phyloP scores from a whole-genome alignment of 2,797 vertebrate genomes.

The Macrochelys suwanniensis region DNA sequence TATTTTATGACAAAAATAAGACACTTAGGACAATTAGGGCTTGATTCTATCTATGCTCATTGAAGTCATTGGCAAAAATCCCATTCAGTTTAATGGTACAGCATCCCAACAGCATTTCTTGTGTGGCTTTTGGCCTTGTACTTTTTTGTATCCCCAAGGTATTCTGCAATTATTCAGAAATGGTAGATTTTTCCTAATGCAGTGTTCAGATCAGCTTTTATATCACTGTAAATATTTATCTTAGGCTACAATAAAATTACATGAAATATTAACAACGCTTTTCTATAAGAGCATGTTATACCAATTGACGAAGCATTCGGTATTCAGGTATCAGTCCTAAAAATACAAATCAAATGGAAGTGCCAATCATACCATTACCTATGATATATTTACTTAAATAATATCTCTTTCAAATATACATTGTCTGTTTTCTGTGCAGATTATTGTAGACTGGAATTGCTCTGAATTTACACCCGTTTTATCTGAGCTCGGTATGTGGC shows the following conservation, averaged over 20 bases:
- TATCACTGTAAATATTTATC: not conserved
- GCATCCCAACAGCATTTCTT: not conserved
- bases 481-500: slow-evolving; percentile 6
- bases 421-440: not conserved
- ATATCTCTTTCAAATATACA: not conserved
- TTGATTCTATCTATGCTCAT: not conserved
- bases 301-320: not conserved
- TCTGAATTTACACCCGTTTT: slow-evolving; percentile 30
- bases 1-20: not conserved
- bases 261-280: not conserved
- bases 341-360: not conserved
- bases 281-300: not conserved
- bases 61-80: not conserved
- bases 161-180: not conserved
- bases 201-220: slow-evolving; percentile 2
- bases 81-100: not conserved
- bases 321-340: not conserved
- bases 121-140: not conserved
- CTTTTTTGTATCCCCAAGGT: not conserved
- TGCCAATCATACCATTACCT: not conserved
- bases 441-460: not conserved
- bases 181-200: not conserved
- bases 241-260: not conserved
- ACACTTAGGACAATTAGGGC: not conserved
- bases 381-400: not conserved